Evolutionary conservation across 2,113 vertebrate genomes (phyloP), one percentile per base, ranked within the genome.

Genomic region (Ptyas mucosa): DNA sequence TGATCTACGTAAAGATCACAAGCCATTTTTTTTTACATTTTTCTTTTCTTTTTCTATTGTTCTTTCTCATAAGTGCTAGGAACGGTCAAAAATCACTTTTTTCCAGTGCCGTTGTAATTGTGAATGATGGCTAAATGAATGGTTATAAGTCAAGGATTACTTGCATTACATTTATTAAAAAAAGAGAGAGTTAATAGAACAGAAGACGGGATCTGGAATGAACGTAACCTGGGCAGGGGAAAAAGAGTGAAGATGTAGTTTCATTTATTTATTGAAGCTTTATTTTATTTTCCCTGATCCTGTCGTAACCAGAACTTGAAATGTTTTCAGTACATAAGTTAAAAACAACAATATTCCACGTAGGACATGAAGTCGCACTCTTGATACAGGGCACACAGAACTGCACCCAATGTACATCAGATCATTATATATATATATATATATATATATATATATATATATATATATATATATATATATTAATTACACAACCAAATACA

Each of bases 221-320:
- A 54, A 29, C 8, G 15, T 12, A 18, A 23, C 34, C 26, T 90
- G 90, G 55, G 43, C 21, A 58, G 58, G 75, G 93, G 94, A 91
- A 93, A 95, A 91, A 88, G 8, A 92, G 3, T 11, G 10, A 49
- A 21, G 75, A 9, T 43, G 34, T 81, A 3, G 75, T 81, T 81
- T 10, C 34, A 21, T 81, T 39, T 81, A 39, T 39, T 81, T 81
- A 81, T 81, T 81, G 34, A 81, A 81, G 10, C 23, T 97, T 97
- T 96, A 96, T 95, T 95, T 92, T 90, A 61, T 0, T 55, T 75
- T 46, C 6, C 23, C 20, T 23, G 88, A 52, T 91, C 58, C 75
- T 94, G 95, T 94, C 11, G 0, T 58, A 0, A 8, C 1, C 0
- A 0, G 24, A 89, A 91, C 53, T 88, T n/a, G 52, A 88, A 85